Evolutionary conservation across 37 sponge, comb jelly and placozoan species (phyloP).

Genomic region (Theonella swinhoei): DNA sequence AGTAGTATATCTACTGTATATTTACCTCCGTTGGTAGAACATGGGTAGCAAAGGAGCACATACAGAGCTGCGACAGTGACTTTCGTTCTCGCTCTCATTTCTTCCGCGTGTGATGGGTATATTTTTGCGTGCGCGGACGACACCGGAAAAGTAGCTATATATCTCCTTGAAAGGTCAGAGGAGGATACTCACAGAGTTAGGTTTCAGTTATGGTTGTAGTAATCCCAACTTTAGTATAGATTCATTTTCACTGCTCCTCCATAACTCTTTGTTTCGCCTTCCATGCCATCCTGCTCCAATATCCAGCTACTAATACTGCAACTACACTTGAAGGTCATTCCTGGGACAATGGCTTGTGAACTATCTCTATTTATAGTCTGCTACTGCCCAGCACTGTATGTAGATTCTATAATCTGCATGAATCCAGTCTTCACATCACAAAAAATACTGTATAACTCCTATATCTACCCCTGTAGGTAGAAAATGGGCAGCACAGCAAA

Average conservation of each 20-base stretch:
- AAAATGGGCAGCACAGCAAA: too few relatives aligned
- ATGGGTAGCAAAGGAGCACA: too few relatives aligned
- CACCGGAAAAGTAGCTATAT: too few relatives aligned
- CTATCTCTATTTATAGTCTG: background rate
- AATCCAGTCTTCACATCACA: background rate
- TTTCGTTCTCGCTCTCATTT: too few relatives aligned
- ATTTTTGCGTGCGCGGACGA: too few relatives aligned
- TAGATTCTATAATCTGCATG: background rate
- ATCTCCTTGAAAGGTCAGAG: background rate
- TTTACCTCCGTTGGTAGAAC: too few relatives aligned
- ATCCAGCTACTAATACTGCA: background rate
- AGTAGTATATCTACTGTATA: too few relatives aligned
- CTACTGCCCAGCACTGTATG: background rate
- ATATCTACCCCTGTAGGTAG: too few relatives aligned
- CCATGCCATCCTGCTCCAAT: background rate
- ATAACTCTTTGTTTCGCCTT: background rate
- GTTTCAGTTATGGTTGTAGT: background rate
- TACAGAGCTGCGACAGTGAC: too few relatives aligned
- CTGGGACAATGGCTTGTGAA: slow-evolving; percentile 2
- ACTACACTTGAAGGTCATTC: slow-evolving; percentile 1
- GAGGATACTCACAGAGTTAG: background rate
- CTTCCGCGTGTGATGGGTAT: too few relatives aligned
- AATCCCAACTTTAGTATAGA: background rate
- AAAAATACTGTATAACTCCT: too few relatives aligned
- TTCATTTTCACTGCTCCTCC: background rate